Evolutionary conservation across 2,888 invertebrate genomes (phyloP).

Genomic region (Xestobium rufovillosum): DNA sequence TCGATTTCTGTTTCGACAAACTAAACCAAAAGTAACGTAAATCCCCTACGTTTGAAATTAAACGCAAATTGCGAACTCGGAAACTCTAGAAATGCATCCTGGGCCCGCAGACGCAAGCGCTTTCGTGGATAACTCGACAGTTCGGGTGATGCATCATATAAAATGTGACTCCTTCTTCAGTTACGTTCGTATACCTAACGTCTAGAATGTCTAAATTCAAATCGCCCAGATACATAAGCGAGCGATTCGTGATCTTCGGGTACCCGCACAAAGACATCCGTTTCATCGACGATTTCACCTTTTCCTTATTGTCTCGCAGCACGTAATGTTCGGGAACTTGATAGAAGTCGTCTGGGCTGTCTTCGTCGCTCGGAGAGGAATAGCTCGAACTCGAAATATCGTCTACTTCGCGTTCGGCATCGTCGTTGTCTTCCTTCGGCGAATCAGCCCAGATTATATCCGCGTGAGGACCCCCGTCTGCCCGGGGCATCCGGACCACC

Average conservation of each 20-base stretch:
- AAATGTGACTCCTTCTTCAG: slow-evolving; percentile 50
- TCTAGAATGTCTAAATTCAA: slow-evolving; percentile 47
- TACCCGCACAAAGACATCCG: slow-evolving; percentile 35
- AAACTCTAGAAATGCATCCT: slow-evolving; percentile 23
- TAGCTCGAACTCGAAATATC: no score
- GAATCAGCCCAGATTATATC: no score
- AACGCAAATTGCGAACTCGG: neutral
- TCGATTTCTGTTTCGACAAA: no score
- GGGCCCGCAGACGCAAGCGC: slow-evolving; percentile 34
- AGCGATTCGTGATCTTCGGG: slow-evolving; percentile 29
- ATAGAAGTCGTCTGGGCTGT: no score
- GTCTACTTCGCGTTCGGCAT: no score
- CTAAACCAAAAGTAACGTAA: no score
- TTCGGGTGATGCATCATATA: slow-evolving; percentile 55
- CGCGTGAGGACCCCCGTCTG: no score
- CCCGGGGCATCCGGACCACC: no score
- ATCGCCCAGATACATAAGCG: slow-evolving; percentile 27
- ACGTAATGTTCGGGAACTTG: no score
- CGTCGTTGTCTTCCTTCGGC: no score
- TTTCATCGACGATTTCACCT: slow-evolving; percentile 21
- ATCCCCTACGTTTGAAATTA: neutral
- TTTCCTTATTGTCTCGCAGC: no score
- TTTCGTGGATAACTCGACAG: slow-evolving; percentile 46
- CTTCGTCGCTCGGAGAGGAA: no score
- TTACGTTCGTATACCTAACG: slow-evolving; percentile 59